Evolutionary conservation across 35 echinoderm and acorn worm species (phyloP), one percentile per base, ranked within the genome.

Genomic region (Eucidaris tribuloides): DNA sequence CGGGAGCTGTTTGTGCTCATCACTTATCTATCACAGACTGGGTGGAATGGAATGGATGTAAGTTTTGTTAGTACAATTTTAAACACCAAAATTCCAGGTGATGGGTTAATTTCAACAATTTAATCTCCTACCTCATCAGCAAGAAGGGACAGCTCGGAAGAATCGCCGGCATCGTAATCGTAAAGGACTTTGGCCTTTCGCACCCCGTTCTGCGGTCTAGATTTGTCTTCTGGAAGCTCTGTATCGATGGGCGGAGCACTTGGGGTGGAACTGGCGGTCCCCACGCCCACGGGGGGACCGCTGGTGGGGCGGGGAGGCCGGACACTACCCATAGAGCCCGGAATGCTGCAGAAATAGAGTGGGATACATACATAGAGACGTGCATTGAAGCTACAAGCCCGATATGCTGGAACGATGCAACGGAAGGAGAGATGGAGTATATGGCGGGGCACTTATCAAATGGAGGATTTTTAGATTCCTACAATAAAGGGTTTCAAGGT

Each of bases 81-180:
- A 55, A 55, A n/a, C n/a, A n/a, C n/a, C n/a, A n/a, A n/a, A 31
- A 68, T 68, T 29, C 37, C 24, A 45, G 19, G 44, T n/a, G 36
- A 7, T 14, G 24, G 22, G 14, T 77, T 17, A 60, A 22, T 50
- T 4, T 4, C 44, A 43, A 79, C n/a, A 6, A 0, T 57, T 17
- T 54, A 35, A 62, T 33, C 33, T 66, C 81, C 61, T 99, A 99
- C 96, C 96, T 99, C 96, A 80, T 99, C 96, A 41, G 96, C 96
- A 71, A 99, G 82, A 78, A 93, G 65, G 28, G 96, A 99, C 17
- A 99, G 86, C 66, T 99, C 96, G 2, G 91, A 90, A 34, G 74
- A 30, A 63, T 99, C 96, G 13, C 86, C 81, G 13, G 96, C 96
- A 90, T 99, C 96, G 78, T 99, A 99, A 76, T 99, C 96, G 85